Conservation (phyloP, 2,113 vertebrate species). For the Cephalopholis sonnerati region DNA sequence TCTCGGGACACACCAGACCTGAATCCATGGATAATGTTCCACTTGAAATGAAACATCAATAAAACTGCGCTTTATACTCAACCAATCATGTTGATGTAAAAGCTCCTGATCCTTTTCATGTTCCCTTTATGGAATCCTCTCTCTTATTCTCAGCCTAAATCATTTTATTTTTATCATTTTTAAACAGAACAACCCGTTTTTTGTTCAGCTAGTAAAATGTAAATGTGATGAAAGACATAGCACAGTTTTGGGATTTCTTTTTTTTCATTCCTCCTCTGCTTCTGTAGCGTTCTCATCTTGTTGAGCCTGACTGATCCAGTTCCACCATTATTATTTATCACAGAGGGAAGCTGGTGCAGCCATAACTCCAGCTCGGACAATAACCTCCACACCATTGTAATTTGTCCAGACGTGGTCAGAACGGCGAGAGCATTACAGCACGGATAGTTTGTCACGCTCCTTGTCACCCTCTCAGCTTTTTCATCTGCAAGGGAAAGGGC, state of each 20-base stretch:
- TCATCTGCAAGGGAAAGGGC: conserved; percentile 77
- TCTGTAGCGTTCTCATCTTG: conserved; percentile 37
- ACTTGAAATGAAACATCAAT: conserved; percentile 67
- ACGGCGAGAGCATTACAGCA: conserved; percentile 48
- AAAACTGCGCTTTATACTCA: conserved; percentile 43
- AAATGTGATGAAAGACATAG: background rate
- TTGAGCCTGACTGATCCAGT: conserved; percentile 51
- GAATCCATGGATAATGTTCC: conserved; percentile 61
- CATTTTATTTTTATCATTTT: conserved; percentile 7
- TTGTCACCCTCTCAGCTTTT: conserved; percentile 69
- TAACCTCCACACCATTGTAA: conserved; percentile 66
- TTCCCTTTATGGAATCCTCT: background rate
- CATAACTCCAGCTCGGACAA: conserved; percentile 75
- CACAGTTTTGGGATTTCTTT: background rate
- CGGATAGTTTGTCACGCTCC: conserved; percentile 69
- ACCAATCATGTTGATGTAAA: conserved; percentile 23
- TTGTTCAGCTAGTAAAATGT: conserved; percentile 7
- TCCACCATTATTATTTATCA: conserved; percentile 65
- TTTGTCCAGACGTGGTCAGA: conserved; percentile 71
- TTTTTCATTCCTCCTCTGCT: background rate
- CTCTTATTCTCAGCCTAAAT: background rate
- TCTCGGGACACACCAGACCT: conserved; percentile 44
- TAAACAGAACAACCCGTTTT: background rate
- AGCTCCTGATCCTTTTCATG: conserved; percentile 18
- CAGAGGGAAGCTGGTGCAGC: conserved; percentile 41